Percentiles rank a stretch among this genome's conserved stretches.
Conservation (phyloP, 2,888 invertebrate genomes). For the Mamestra brassicae region DNA sequence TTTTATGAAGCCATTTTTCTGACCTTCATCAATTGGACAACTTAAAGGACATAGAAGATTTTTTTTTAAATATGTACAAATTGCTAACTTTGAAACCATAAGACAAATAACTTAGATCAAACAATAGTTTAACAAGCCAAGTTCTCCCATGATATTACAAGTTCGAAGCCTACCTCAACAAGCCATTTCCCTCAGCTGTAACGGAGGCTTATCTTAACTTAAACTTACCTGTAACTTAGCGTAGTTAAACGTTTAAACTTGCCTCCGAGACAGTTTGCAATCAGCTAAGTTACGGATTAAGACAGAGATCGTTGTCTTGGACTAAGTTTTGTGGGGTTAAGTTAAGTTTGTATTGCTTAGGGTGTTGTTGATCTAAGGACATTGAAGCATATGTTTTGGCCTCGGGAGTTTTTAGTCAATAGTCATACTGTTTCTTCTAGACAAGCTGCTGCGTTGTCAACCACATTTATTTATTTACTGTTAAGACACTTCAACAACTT, state of each 20-base stretch:
- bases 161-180: slow-evolving; percentile 35
- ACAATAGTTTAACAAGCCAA: not conserved
- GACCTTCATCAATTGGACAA: no score
- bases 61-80: not conserved
- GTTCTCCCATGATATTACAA: not conserved
- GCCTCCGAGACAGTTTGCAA: slow-evolving; percentile 34
- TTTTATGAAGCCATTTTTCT: no score
- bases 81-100: not conserved
- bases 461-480: no score
- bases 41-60: no score
- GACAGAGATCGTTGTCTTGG: slow-evolving; percentile 54
- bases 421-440: no score
- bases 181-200: slow-evolving; percentile 21
- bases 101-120: not conserved
- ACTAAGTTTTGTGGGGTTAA: slow-evolving; percentile 26
- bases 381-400: not conserved
- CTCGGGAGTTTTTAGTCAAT: no score
- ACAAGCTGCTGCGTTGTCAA: no score
- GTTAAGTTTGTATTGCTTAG: slow-evolving; percentile 8
- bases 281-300: slow-evolving; percentile 55
- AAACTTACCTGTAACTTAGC: slow-evolving; percentile 51
- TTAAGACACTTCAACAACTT: no score
- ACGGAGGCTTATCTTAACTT: slow-evolving; percentile 54
- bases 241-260: slow-evolving; percentile 39
- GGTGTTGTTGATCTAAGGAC: slow-evolving; percentile 2